Base-by-base conservation (phyloP, 2,888 invertebrate species). In the Epirrhoe alternata region DNA sequence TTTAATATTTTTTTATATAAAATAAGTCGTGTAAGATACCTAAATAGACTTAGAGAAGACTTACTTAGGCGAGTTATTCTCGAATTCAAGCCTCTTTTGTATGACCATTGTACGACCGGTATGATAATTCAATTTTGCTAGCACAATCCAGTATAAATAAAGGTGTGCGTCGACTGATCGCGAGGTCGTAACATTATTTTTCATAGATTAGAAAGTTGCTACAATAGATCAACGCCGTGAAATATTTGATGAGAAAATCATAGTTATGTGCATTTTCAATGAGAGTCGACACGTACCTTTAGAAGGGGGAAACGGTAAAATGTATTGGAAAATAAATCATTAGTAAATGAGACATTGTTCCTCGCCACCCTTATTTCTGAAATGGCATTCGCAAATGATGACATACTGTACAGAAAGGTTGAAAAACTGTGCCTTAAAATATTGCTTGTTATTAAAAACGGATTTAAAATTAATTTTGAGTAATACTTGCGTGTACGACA, bases 331-430 rank as follows among this genome's bases (percentile, higher is more conserved):
- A 83, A 88, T 88, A 89, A 87, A 89, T 89, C 88, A 88, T 83
- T 86, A 85, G 81, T 81, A 88, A 89, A 88, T 87, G 87, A 87
- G 88, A 86, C 86, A 88, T 81, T 84, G 84, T 84, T 78, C 77
- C 80, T 76, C 60, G 61, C 78, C 78, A 49, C 79, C 78, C 80
- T 81, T 77, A 76, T 75, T 64, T 69, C 77, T 82, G 79, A 82
- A 87, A 88, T 86, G 81, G 82, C 82, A 80, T 80, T 81, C 83
- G 76, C 76, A 84, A 85, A 86, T 85, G 85, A 88, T 87, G 88
- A 88, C 86, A 83, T 80, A 87, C 81, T 82, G 77, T 78, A 79
- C 81, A 79, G 78, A 80, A 81, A 86, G 78, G 79, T 81, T 77
- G 82, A 87, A 85, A 84, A 86, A 85, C n/a, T 86, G 77, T 72